phyloP scores from a whole-genome alignment of 2,113 vertebrate species.

The Percina caprodes region DNA sequence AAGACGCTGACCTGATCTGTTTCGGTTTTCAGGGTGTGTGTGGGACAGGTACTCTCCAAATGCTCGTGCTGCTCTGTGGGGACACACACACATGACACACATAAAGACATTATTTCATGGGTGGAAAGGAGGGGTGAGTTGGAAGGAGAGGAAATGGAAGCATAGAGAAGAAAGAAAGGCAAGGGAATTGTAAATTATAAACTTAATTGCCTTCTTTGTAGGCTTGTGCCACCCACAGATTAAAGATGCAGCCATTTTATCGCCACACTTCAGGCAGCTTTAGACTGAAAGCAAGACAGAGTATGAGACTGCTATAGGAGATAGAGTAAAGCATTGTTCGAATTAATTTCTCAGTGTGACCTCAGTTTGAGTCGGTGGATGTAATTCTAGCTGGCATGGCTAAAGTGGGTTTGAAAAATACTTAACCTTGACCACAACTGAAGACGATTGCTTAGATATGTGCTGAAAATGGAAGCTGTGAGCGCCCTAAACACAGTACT shows the following conservation, averaged over 20 bases:
- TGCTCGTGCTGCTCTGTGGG: constrained; percentile 93
- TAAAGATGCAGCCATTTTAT: constrained; percentile 78
- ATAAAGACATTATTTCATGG: constrained; percentile 70
- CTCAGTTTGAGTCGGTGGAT: constrained; percentile 39
- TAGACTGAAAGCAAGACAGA: constrained; percentile 39
- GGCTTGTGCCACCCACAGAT: constrained; percentile 75
- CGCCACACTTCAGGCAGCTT: constrained; percentile 66
- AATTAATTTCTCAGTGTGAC: constrained; percentile 52
- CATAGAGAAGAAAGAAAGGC: constrained; percentile 33
- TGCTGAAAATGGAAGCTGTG: constrained; percentile 21
- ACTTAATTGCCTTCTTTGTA: constrained; percentile 76
- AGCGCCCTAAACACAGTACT: neutral
- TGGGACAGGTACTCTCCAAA: constrained; percentile 98
- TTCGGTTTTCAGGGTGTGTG: constrained; percentile 92
- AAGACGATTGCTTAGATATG: neutral
- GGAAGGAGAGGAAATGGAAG: constrained; percentile 23
- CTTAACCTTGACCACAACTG: constrained; percentile 28
- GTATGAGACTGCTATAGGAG: constrained; percentile 50
- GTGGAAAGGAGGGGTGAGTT: constrained; percentile 33
- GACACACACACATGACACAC: constrained; percentile 70
- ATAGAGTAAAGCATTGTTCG: constrained; percentile 41
- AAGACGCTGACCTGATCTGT: constrained; percentile 93
- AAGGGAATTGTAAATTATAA: constrained; percentile 68
- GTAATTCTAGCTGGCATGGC: constrained; percentile 16
- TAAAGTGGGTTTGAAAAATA: constrained; percentile 22